Base-by-base conservation (phyloP, 2,888 invertebrate genomes). In the Panzeria rudis region DNA sequence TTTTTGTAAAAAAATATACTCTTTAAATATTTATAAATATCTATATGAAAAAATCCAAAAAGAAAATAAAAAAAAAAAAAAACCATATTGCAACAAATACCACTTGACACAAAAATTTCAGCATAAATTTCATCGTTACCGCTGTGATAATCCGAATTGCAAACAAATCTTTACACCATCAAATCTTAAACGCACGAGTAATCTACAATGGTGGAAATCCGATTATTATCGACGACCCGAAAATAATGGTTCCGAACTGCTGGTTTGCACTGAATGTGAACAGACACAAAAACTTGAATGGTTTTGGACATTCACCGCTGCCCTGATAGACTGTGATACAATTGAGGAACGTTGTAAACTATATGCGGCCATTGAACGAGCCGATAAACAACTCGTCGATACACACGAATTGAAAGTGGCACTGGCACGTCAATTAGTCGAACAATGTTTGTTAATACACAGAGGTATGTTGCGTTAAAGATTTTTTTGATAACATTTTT, bases 121-220 rank as follows among this genome's bases (percentile, higher is more conserved):
- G 89, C 88, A 89, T 84, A 89, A 89, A 87, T 89, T 89, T 86
- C 89, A 89, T 89, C 89, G 89, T 86, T 89, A 89, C 86, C 89
- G 89, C 89, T 89, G 89, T 89, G 89, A 89, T 89, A 89, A 89
- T 87, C 88, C 88, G 38, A 88, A 89, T 84, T 89, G 89, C 87
- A 88, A 87, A 89, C 88, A 89, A 87, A 87, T 89, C 78, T 89
- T 89, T 64, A 88, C 89, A 71, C 89, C 89, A 69, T 78, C 86
- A 68, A 78, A 87, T 72, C 86, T 89, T 73, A 88, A 88, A 66
- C 84, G 87, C 83, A 88, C 89, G 54, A 86, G 87, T 38, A 89
- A 89, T 72, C 83, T 89, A n/a, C 88, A 88, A 69, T 89, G 89
- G 89, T 89, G 89, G 89, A 87, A 86, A 20, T 88, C 88, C 68